Percentiles rank a stretch among this genome's conserved stretches.
These are phyloP conservation scores for Diploptera punctata DNA, from an alignment of 2,888 invertebrate species.

Conservation along the genomic window DNA sequence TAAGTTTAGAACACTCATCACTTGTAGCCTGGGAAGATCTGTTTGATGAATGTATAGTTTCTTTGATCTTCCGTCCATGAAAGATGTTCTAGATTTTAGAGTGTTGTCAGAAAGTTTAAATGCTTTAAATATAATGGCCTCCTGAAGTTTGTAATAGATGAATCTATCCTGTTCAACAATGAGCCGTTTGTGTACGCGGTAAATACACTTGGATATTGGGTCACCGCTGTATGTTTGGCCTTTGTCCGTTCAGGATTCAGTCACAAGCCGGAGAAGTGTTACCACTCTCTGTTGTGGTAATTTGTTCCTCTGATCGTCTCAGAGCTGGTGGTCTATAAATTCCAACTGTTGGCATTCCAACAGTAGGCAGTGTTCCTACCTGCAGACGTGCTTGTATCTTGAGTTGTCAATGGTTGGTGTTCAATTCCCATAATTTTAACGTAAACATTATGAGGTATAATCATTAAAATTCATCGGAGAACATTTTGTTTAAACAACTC, in stretches of 20 bases:
- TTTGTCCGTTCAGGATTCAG: too few relatives aligned
- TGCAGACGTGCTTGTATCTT: too few relatives aligned
- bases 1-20: background rate
- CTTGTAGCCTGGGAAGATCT: too few relatives aligned
- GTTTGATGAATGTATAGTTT: too few relatives aligned
- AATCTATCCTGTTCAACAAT: background rate
- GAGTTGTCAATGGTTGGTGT: too few relatives aligned
- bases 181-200: conserved; percentile 69
- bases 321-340: conserved; percentile 63
- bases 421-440: too few relatives aligned
- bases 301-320: conserved; percentile 49
- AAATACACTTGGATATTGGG: conserved; percentile 83
- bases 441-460: too few relatives aligned
- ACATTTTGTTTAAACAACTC: too few relatives aligned
- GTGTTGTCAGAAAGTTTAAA: background rate
- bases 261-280: too few relatives aligned
- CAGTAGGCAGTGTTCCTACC: too few relatives aligned
- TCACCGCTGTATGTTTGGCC: conserved; percentile 56
- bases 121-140: background rate
- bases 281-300: background rate
- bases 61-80: too few relatives aligned
- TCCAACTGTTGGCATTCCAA: conserved; percentile 40
- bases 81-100: background rate
- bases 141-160: background rate
- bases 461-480: too few relatives aligned